Evolutionary conservation across 2,797 vertebrate genomes (phyloP).

Genomic region (Ceryle rudis): DNA sequence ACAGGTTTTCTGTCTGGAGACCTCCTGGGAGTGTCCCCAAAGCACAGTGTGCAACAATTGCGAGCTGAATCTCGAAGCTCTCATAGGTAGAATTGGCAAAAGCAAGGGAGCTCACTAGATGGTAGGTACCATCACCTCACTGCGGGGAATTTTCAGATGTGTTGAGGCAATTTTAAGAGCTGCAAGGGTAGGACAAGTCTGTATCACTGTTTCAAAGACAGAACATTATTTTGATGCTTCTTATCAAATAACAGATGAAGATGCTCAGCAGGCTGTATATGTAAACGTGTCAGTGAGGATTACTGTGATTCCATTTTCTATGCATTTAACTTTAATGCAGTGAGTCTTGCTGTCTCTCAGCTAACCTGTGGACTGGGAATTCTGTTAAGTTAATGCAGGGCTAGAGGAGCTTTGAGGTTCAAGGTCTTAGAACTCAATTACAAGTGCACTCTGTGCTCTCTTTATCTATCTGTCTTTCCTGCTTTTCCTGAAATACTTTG

Average conservation of each 20-base stretch:
- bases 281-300: neutral
- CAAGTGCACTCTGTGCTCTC: neutral
- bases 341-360: neutral
- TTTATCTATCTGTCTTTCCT: neutral
- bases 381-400: neutral
- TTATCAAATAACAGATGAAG: neutral
- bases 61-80: neutral
- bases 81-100: neutral
- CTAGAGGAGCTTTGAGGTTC: neutral
- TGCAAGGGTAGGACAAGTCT: neutral
- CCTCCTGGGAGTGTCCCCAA: fast-evolving
- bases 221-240: neutral
- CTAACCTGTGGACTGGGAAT: neutral
- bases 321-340: neutral
- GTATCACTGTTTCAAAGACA: neutral
- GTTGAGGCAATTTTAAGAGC: neutral
- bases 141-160: neutral
- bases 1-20: neutral
- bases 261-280: neutral
- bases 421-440: neutral
- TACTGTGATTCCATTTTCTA: neutral
- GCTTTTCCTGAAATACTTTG: neutral
- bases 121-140: neutral
- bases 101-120: neutral
- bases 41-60: neutral